These are phyloP conservation scores for Odontothrips loti DNA, from an alignment of 2,888 invertebrate genomes.

Conservation along the genomic window DNA sequence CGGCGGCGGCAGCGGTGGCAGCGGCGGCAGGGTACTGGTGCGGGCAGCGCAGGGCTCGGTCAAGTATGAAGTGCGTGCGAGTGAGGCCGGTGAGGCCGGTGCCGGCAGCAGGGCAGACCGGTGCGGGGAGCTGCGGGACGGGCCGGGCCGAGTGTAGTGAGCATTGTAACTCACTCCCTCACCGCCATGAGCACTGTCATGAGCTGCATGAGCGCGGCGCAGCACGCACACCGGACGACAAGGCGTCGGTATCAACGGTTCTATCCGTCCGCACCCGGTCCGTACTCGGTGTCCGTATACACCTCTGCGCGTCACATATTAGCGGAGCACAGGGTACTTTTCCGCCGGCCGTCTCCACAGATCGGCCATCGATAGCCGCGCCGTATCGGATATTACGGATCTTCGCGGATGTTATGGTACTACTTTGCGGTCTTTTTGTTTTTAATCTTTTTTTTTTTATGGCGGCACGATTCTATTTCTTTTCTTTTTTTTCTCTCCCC, in stretches of 20 bases:
- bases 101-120: background rate
- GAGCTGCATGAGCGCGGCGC: background rate
- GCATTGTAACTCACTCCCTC: slow-evolving; percentile 19
- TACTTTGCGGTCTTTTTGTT: too few relatives aligned
- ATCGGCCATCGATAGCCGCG: too few relatives aligned
- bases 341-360: too few relatives aligned
- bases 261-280: background rate
- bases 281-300: background rate
- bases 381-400: too few relatives aligned
- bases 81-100: background rate
- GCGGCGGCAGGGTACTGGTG: background rate
- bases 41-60: background rate
- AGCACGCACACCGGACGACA: background rate
- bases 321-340: too few relatives aligned
- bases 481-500: too few relatives aligned
- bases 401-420: too few relatives aligned
- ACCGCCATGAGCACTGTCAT: background rate
- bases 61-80: slow-evolving; percentile 11
- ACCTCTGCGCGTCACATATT: background rate
- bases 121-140: background rate
- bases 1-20: background rate
- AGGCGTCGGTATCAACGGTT: background rate
- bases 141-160: background rate
- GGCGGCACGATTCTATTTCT: too few relatives aligned
- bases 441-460: too few relatives aligned